Evolutionary conservation across 2,888 invertebrate species (phyloP), one percentile per base, ranked within the genome.

Genomic region (Noctua pronuba): DNA sequence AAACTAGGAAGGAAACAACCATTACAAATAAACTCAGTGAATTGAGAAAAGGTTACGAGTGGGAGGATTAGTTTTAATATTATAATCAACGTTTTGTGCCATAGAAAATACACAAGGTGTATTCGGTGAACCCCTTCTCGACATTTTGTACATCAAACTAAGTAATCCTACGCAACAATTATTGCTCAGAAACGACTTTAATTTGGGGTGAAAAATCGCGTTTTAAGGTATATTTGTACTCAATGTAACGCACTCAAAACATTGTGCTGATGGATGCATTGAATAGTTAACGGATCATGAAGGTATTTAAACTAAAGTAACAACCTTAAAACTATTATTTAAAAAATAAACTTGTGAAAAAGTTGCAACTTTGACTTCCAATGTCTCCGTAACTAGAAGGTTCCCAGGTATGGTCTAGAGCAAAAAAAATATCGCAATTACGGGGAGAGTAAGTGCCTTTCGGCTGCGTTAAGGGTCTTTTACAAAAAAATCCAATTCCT

Each of bases 31-130:
- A 75, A 38, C 28, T 21, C 35, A 60, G 10, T 60, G 28, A 21
- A 49, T 24, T 35, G n/a, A 21, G 4, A 55, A 67, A 62, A 82
- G 55, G 44, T 64, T 11, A 62, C 2, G 24, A 60, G 41, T 49
- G 7, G n/a, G 41, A 49, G 1, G 41, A 44, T 66, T 44, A 35
- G 44, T 66, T 79, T 66, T 35, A 81, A 79, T 60, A 60, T 18
- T 46, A 46, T 11, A 44, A 55, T 18, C n/a, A 31, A 58, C 44
- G 31, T 49, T 41, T 28, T 41, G 8, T 46, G 13, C 2, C 3
- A 52, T 52, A 10, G 24, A 49, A 24, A 49, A 49, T 49, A 49
- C n/a, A n/a, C n/a, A n/a, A n/a, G n/a, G n/a, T n/a, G n/a, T n/a
- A n/a, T n/a, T n/a, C n/a, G n/a, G n/a, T n/a, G n/a, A n/a, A n/a